These are phyloP conservation scores for Acestrorhynchus altus DNA, from an alignment of 2,797 vertebrate genomes.

Conservation along the genomic window DNA sequence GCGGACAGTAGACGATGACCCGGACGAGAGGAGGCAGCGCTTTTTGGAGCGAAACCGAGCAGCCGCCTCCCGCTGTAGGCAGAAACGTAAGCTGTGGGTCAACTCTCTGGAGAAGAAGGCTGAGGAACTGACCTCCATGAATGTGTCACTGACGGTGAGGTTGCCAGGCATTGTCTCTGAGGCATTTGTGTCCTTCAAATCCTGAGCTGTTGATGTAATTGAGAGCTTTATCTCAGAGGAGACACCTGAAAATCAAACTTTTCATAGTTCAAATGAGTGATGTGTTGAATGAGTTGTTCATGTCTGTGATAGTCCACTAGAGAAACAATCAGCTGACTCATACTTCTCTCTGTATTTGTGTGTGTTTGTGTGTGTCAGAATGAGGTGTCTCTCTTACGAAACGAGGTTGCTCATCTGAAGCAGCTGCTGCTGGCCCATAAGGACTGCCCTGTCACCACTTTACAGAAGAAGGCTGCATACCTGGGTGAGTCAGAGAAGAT, in stretches of 20 bases:
- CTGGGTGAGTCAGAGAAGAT: constrained; percentile 78
- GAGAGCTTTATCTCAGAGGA: constrained; percentile 5
- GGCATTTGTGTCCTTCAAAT: background rate
- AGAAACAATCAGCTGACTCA: background rate
- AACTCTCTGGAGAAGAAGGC: constrained; percentile 95
- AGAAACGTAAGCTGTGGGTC: constrained; percentile 97
- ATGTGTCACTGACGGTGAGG: constrained; percentile 95
- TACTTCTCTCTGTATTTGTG: constrained; percentile 6
- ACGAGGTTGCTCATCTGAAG: constrained; percentile 97
- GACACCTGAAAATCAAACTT: constrained; percentile 23
- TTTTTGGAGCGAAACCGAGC: constrained; percentile 96
- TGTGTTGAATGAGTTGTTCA: constrained; percentile 2
- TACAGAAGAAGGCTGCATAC: constrained; percentile 95
- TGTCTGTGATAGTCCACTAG: constrained; percentile 34
- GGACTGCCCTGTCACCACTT: constrained; percentile 95
- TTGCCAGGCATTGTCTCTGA: background rate
- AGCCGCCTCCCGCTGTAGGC: constrained; percentile 93
- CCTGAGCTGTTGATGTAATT: background rate
- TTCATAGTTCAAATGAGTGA: background rate
- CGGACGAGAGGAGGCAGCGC: constrained; percentile 93
- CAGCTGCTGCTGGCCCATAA: constrained; percentile 98
- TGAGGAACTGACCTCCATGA: constrained; percentile 91
- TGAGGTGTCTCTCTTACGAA: constrained; percentile 94
- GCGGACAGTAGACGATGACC: constrained; percentile 91
- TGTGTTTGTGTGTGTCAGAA: constrained; percentile 77